Conservation (phyloP, 2,888 invertebrate genomes). For the Penaeus monodon region DNA sequence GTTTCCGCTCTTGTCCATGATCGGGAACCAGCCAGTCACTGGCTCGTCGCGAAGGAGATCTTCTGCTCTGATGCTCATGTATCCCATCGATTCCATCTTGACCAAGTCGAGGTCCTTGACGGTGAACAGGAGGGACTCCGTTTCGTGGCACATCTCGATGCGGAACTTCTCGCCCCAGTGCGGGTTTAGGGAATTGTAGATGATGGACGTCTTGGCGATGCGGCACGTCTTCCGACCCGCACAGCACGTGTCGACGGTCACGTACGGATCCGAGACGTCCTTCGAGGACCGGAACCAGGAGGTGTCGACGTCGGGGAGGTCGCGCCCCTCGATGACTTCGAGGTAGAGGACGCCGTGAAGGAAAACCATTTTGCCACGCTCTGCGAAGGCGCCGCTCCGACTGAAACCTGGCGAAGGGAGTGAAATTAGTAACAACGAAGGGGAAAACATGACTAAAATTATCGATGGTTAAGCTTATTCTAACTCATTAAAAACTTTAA, state of each 20-base stretch:
- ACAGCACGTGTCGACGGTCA: conserved; percentile 62
- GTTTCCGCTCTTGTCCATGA: conserved; percentile 50
- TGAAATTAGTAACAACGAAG: background rate
- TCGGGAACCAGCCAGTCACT: conserved; percentile 63
- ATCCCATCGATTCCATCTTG: conserved; percentile 62
- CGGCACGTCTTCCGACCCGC: conserved; percentile 61
- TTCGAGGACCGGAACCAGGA: conserved; percentile 63
- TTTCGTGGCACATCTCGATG: conserved; percentile 65
- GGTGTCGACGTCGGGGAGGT: conserved; percentile 65
- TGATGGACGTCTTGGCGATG: conserved; percentile 65
- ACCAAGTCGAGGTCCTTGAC: conserved; percentile 63
- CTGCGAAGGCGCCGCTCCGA: conserved; percentile 42
- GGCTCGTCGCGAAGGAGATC: conserved; percentile 56
- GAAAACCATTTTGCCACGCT: conserved; percentile 64
- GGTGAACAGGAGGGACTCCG: conserved; percentile 57
- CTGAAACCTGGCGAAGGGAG: conserved; percentile 54
- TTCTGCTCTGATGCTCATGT: conserved; percentile 61
- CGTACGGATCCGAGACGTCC: conserved; percentile 66
- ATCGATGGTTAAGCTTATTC: background rate
- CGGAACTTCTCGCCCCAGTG: conserved; percentile 65
- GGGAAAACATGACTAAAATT: background rate
- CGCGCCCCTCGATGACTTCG: conserved; percentile 61
- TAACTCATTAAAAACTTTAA: too few relatives aligned
- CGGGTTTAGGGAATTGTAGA: conserved; percentile 65
- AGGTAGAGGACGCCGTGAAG: conserved; percentile 65